Evolutionary conservation across 2,888 invertebrate species (phyloP).

Genomic region (Tridacna crocea): DNA sequence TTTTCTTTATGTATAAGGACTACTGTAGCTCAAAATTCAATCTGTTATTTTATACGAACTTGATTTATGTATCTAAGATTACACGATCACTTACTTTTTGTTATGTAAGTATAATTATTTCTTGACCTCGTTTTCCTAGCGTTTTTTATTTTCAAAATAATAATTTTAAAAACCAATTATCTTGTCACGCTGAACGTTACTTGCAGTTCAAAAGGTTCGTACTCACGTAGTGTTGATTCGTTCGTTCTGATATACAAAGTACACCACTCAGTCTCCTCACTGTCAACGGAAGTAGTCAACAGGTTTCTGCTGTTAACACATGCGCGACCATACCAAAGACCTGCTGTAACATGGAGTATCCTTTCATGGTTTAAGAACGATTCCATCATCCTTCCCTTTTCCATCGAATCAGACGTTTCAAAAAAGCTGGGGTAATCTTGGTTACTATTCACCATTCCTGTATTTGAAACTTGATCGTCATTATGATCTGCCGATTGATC

Average conservation of each 20-base stretch:
- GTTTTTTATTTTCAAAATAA: no score
- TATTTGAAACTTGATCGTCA: neutral
- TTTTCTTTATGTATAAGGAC: no score
- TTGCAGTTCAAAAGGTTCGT: neutral
- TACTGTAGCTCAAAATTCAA: no score
- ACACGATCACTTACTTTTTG: no score
- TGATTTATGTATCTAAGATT: no score
- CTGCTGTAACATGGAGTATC: constrained; percentile 34
- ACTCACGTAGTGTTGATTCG: constrained; percentile 17
- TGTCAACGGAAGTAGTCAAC: neutral
- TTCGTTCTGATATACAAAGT: constrained; percentile 39
- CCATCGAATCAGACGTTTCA: neutral
- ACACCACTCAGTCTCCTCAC: constrained; percentile 41
- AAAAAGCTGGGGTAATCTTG: neutral
- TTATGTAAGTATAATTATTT: no score
- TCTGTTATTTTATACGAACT: no score
- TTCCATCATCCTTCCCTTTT: constrained; percentile 13
- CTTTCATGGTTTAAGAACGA: neutral
- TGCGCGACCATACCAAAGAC: constrained; percentile 46
- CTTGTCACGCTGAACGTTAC: no score
- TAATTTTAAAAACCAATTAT: no score
- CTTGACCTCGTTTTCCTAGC: no score
- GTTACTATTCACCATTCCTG: neutral
- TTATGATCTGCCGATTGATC: neutral
- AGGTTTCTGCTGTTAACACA: constrained; percentile 29